Base-by-base conservation (phyloP, 2,888 invertebrate species). In the Noctua janthe region DNA sequence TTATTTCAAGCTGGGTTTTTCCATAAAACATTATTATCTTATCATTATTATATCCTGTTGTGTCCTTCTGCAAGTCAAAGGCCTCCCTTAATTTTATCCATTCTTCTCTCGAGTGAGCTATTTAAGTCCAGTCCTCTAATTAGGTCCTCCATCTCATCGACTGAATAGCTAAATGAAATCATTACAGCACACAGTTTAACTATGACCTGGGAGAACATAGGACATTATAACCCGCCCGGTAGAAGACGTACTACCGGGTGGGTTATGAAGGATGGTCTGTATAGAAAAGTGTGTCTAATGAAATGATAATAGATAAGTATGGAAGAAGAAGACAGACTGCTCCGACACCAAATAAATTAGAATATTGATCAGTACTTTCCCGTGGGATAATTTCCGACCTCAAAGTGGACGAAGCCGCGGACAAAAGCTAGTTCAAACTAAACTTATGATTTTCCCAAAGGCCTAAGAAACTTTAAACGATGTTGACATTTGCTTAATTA, bases 401-500 rank as follows among this genome's bases (percentile, higher is more conserved):
- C 62, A 10, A 17, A 20, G 3, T 47, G n/a, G n/a, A 43, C n/a
- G 13, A 43, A 67, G 7, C 7, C 13, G 13, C 13, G 3, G 0
- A 0, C 7, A 69, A 69, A 47, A 69, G 7, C 47, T n/a, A 69
- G 69, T 43, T 69, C n/a, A 47, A 69, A 69, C 43, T 69, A 15
- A 69, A 69, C 8, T 47, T n/a, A 47, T 3, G 15, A 69, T 47
- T 71, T 80, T 20, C 49, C 67, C 35, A 49, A 35, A 62, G 15
- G 49, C 29, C 49, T 35, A 20, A 13, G 72, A 64, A 49, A 69
- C 59, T 56, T 29, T 20, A 79, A 54, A 7, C 35, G 15, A 29
- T 47, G 20, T 62, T 80, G 71, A 72, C 80, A 80, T 82, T 82
- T 51, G 15, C 39, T 49, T 43, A 67, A 80, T 80, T 76, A 67